Evolutionary conservation across 1,140 invertebrate genomes (phyloP).

Genomic region (Sipha flava): DNA sequence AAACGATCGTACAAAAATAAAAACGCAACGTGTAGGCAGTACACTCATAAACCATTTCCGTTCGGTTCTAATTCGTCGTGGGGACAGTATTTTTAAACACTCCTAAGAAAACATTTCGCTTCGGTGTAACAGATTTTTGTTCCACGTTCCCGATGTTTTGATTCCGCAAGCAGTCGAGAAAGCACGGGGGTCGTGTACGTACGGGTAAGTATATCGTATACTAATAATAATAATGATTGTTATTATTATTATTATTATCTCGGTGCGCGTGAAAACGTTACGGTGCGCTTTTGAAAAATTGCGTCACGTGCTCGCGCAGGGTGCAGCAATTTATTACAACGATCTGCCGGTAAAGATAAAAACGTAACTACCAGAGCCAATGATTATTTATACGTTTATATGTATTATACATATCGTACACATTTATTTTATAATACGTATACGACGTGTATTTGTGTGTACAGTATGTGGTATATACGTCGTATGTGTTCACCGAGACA

Average conservation of each 20-base stretch:
- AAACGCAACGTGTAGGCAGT: too few relatives aligned
- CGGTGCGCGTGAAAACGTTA: not conserved
- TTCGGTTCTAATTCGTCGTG: too few relatives aligned
- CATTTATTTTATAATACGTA: not conserved
- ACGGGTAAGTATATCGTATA: not conserved
- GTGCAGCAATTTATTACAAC: slow-evolving; percentile 17
- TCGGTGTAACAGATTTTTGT: too few relatives aligned
- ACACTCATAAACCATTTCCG: too few relatives aligned
- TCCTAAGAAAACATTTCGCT: too few relatives aligned
- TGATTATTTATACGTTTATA: not conserved
- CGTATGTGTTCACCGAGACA: not conserved
- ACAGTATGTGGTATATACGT: not conserved
- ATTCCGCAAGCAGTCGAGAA: not conserved
- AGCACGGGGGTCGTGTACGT: too few relatives aligned
- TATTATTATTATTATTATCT: not conserved
- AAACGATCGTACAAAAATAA: too few relatives aligned
- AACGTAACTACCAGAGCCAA: not conserved
- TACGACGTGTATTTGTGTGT: not conserved
- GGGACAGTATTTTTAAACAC: too few relatives aligned
- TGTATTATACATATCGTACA: not conserved
- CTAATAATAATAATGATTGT: not conserved
- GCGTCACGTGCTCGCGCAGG: slow-evolving; percentile 5
- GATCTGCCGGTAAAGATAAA: slow-evolving; percentile 12
- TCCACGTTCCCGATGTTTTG: too few relatives aligned
- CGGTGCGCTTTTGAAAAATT: slow-evolving; percentile 3